Percentiles rank a stretch among this genome's conserved stretches.
Evolutionary conservation across 2,113 vertebrate genomes (phyloP).

Genomic region (Onychostruthus taczanowskii): DNA sequence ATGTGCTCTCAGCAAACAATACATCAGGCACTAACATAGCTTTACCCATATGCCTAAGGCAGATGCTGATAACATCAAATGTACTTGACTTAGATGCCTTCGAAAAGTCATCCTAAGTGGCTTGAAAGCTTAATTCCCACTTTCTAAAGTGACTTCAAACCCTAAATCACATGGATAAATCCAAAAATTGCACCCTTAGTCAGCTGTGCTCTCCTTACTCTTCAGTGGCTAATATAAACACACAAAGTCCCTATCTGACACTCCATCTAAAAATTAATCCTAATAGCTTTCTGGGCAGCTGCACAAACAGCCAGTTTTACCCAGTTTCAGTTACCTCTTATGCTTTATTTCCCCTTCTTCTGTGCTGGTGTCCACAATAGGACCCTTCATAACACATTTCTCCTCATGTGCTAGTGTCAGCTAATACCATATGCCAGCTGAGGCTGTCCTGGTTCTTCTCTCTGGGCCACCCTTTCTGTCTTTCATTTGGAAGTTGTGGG

Average conservation of each 20-base stretch:
- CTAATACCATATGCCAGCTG: not conserved
- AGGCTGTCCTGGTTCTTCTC: not conserved
- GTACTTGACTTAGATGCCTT: not conserved
- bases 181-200: not conserved
- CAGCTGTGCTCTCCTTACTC: not conserved
- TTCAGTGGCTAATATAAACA: conserved; percentile 27
- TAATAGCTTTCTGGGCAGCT: conserved; percentile 35
- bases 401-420: not conserved
- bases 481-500: not conserved
- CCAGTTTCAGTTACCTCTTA: not conserved
- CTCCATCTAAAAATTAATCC: conserved; percentile 45
- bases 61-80: not conserved
- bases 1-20: not conserved
- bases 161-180: not conserved
- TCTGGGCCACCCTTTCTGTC: not conserved
- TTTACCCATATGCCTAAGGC: not conserved
- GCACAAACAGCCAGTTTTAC: conserved; percentile 29
- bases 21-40: not conserved
- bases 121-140: not conserved
- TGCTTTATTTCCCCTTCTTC: not conserved
- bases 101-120: not conserved
- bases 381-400: not conserved
- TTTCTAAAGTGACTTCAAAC: conserved; percentile 1
- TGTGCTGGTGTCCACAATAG: not conserved
- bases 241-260: not conserved